Evolutionary conservation across 2,797 vertebrate genomes (phyloP).

Genomic region (Centroberyx gerrardi): DNA sequence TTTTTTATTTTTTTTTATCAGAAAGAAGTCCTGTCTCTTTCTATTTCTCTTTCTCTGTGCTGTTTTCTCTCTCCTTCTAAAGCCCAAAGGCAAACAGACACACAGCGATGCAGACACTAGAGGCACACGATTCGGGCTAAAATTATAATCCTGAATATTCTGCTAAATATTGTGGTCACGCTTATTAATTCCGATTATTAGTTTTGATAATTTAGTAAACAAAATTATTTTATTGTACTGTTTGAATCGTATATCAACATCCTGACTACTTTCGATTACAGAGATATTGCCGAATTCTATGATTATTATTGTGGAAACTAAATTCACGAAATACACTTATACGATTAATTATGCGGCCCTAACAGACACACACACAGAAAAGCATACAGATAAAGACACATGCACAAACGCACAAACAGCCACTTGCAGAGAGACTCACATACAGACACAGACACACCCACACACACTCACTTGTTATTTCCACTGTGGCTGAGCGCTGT

Average conservation of each 20-base stretch:
- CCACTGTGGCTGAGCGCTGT: constrained; percentile 69
- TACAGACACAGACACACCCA: constrained; percentile 60
- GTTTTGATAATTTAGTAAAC: no score
- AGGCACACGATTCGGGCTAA: not conserved
- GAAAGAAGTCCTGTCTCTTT: not conserved
- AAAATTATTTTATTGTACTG: no score
- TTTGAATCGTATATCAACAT: no score
- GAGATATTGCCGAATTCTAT: no score
- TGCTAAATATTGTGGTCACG: no score
- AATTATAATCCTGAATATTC: not conserved
- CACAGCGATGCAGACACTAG: not conserved
- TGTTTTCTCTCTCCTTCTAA: not conserved
- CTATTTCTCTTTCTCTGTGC: not conserved
- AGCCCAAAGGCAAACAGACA: constrained; percentile 34
- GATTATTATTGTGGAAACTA: not conserved
- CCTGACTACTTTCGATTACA: no score
- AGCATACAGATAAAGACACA: constrained; percentile 32
- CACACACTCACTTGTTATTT: constrained; percentile 70
- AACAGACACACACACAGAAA: constrained; percentile 20
- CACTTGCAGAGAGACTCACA: constrained; percentile 34
- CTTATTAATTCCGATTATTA: no score
- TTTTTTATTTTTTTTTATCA: not conserved
- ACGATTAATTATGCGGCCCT: not conserved
- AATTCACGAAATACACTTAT: not conserved
- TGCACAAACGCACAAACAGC: constrained; percentile 55